These are phyloP conservation scores for Cercopithecus petaurista DNA, from an alignment of 2,797 vertebrate genomes.

Conservation along the genomic window DNA sequence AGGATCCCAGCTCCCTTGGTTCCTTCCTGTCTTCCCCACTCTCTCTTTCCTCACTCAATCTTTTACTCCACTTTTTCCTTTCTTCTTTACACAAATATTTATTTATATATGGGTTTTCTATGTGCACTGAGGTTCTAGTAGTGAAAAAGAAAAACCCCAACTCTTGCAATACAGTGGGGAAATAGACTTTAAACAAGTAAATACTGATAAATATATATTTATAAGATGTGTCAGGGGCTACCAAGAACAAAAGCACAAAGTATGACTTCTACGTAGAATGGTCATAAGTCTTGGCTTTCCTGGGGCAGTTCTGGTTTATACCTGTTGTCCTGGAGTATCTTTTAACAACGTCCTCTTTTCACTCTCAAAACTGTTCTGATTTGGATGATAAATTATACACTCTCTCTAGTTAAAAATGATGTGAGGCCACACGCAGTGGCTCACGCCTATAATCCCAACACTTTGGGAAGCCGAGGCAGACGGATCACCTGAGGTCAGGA, in stretches of 20 bases:
- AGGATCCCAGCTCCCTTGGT: background rate
- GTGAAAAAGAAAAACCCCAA: background rate
- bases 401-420: slow-evolving; percentile 23
- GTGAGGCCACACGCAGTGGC: background rate
- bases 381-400: background rate
- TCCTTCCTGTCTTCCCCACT: background rate
- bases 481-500: background rate
- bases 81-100: background rate
- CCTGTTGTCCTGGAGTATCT: background rate
- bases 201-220: background rate
- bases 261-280: background rate
- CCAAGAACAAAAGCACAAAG: background rate
- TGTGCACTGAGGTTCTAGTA: background rate
- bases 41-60: background rate
- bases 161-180: background rate
- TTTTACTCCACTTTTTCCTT: background rate
- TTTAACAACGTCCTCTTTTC: background rate
- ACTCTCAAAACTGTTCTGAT: background rate
- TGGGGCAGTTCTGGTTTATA: background rate
- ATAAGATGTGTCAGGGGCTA: background rate
- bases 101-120: background rate
- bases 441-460: background rate
- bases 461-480: background rate
- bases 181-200: slow-evolving; percentile 19
- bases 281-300: background rate